Evolutionary conservation across 2,113 vertebrate genomes (phyloP), one percentile per base, ranked within the genome.

Genomic region (Thamnophis sirtalis): DNA sequence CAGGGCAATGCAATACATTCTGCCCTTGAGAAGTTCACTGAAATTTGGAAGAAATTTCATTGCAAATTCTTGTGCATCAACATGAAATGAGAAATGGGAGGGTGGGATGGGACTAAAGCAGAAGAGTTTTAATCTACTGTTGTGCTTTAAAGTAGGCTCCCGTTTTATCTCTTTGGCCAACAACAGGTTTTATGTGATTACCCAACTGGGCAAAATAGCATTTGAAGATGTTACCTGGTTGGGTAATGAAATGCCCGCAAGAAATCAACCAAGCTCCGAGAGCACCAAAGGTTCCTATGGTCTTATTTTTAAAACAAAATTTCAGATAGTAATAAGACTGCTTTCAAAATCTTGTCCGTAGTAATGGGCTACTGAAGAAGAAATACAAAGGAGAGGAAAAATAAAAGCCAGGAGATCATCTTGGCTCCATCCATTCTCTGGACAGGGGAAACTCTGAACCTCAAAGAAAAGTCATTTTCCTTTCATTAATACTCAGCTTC

Each of bases 401-500:
- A 85, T 94, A 95, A 93, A 89, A 92, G 89, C 94, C 95, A 95
- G 95, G 95, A 96, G 94, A 93, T 95, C 95, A 96, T 95, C 93
- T 93, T 3, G 11, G 93, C 33, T 95, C 38, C 53, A 10, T 95
- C 93, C 96, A 95, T 96, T 96, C 95, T 95, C 86, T 96, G 94
- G 95, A 95, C 95, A 94, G 90, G 93, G 93, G 92, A 94, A 88
- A 93, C 93, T 95, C 85, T 93, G 90, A 90, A 95, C 93, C 95
- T 94, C 95, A 92, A 91, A 95, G 91, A 94, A 89, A 92, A 93
- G 95, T 94, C 92, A 94, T 94, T 96, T 95, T 95, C 96, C 96
- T 93, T 94, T 96, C 95, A 94, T 94, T 91, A 94, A 95, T 58
- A 93, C 95, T 93, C 95, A 11, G 94, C 94, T 96, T 97, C 96